These are phyloP conservation scores for Hybos culiciformis DNA, from an alignment of 2,888 invertebrate genomes.

Conservation along the genomic window DNA sequence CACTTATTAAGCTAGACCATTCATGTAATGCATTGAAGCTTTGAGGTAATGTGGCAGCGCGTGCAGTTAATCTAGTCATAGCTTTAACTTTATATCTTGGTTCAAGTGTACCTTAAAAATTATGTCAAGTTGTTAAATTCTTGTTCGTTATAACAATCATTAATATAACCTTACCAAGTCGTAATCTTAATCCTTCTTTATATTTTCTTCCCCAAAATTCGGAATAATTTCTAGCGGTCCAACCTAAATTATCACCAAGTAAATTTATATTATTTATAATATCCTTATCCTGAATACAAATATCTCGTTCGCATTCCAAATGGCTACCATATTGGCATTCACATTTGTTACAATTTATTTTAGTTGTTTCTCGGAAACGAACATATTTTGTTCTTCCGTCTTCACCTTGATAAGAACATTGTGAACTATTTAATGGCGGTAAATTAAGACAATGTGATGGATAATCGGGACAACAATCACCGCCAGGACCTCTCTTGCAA, in stretches of 20 bases:
- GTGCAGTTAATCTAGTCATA: conserved; percentile 29
- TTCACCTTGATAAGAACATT: conserved; percentile 28
- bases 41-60: conserved; percentile 40
- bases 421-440: conserved; percentile 16
- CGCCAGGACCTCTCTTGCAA: conserved; percentile 57
- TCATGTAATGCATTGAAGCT: conserved; percentile 61
- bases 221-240: conserved; percentile 70
- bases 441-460: conserved; percentile 52
- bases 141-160: not conserved
- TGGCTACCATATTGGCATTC: conserved; percentile 38
- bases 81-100: conserved; percentile 32
- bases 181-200: conserved; percentile 60
- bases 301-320: conserved; percentile 49
- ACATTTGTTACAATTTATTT: conserved; percentile 61
- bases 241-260: conserved; percentile 42
- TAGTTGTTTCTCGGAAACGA: not conserved
- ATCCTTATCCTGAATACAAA: conserved; percentile 61
- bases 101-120: conserved; percentile 26
- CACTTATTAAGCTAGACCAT: conserved; percentile 63
- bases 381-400: too few species aligned
- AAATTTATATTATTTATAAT: conserved; percentile 54
- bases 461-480: conserved; percentile 92
- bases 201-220: conserved; percentile 74
- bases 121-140: not conserved
- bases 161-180: conserved; percentile 44